Evolutionary conservation across 1,140 invertebrate species (phyloP), one percentile per base, ranked within the genome.

Genomic region (Cotesia chilonis): DNA sequence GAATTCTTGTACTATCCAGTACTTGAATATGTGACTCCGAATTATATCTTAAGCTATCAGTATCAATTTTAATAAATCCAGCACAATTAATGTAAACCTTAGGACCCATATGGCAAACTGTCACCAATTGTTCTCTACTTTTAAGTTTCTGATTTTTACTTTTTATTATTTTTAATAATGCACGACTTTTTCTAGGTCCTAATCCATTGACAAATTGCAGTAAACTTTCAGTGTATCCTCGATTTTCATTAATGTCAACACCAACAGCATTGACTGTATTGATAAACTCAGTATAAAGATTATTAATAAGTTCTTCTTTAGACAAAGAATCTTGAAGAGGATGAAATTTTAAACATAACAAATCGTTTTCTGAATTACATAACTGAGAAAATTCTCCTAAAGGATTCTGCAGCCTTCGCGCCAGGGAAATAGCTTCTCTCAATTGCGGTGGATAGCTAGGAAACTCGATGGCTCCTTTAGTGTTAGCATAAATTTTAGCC

Each of bases 31-130:
- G 97, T 0, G 94, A 92, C 80, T 98, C 96, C 0, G 96, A 97
- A 81, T 95, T 92, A 80, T 98, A 96, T 14, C 96, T 95, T 12
- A 99, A 83, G 74, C 95, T 95, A 0, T 96, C 96, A 0, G 98
- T 96, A 89, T 99, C 98, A 0, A 98, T 77, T 99, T 98, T 9
- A 99, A 87, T 5, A 98, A 98, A 89, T 99, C 98, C 0, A 99
- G 96, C 3, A 98, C 98, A 98, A 99, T 99, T 89, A 99, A 99
- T 20, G 97, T 88, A 0, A 99, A 84, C 99, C 98, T 79, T 99
- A 99, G 0, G 96, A 97, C 87, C 99, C 98, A 0, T 98, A 79
- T 98, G 95, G 86, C 96, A 98, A 2, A 92, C 89, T 0, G 96
- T 98, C 1, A 99, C 96, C 1, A 99, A 87, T 81, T 99, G 97